phyloP scores from a whole-genome alignment of 2,797 vertebrate species.

The Halcyon badia region DNA sequence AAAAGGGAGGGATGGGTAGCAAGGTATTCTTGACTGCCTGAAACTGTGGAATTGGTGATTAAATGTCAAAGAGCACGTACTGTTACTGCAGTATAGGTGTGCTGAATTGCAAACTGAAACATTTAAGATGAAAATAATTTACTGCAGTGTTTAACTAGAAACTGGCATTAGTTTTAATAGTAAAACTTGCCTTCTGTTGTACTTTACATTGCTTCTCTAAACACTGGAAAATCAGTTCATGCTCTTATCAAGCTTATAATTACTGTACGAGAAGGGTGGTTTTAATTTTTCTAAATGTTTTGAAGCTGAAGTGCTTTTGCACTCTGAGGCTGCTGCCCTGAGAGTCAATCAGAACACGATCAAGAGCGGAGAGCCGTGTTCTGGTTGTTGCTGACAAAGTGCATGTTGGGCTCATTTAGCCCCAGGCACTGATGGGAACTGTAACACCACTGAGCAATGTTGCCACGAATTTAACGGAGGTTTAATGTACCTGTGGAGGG shows the following conservation, averaged over 20 bases:
- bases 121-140: neutral
- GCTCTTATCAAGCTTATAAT: neutral
- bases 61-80: neutral
- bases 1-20: neutral
- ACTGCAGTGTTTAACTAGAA: neutral
- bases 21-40: neutral
- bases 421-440: neutral
- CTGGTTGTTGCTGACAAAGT: neutral
- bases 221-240: neutral
- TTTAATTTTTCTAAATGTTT: slow-evolving; percentile 19
- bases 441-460: neutral
- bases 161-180: neutral
- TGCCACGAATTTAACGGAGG: neutral
- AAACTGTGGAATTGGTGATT: neutral
- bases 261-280: neutral
- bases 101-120: neutral
- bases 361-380: neutral
- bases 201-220: neutral
- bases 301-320: slow-evolving; percentile 4
- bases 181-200: neutral
- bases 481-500: neutral
- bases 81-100: neutral
- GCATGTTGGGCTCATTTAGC: neutral
- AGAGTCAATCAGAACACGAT: neutral
- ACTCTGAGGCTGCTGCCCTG: neutral